Base-by-base conservation (phyloP, 2,888 invertebrate genomes). In the Cryptops parisi region DNA sequence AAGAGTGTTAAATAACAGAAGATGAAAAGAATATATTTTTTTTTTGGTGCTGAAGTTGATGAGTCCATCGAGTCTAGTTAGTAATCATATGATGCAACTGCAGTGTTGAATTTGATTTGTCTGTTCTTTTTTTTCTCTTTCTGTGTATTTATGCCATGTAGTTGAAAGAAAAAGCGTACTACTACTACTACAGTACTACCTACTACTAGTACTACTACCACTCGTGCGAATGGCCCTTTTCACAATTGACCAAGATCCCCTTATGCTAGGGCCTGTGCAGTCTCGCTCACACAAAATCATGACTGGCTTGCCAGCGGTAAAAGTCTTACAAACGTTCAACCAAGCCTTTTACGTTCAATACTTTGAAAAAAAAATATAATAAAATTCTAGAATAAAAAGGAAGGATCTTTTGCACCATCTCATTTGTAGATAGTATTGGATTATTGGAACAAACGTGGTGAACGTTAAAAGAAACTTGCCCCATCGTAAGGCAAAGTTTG, bases 121-220 rank as follows among this genome's bases (percentile, higher is more conserved):
- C 39, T 52, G 25, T 49, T 52, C 47, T 53, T 53, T 57, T 54
- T 57, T 56, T 44, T 57, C 51, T 54, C 54, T 43, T 54, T 58
- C 55, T 57, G 57, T 58, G 55, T 57, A 57, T 58, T 57, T 57
- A 55, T 56, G 55, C 57, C 56, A 52, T 57, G 53, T 54, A 55
- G 57, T 58, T 58, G 53, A 54, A 55, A 54, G 55, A 53, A 53
- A 49, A 55, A 58, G 54, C 51, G 52, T 56, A 52, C 49, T 44
- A 48, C 48, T 25, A 47, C 47, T 33, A 47, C 47, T 47, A 23
- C 38, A 45, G 26, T 45, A 46, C 23, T 25, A 38, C 38, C 47
- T 46, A 26, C 24, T 50, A 50, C 33, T 33, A 41, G 9, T 46
- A 23, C 46, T 46, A 46, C 52, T 47, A 33, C 52, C 40, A 53